Evolutionary conservation across 2,888 invertebrate species (phyloP).

Genomic region (Branchellion lobata): DNA sequence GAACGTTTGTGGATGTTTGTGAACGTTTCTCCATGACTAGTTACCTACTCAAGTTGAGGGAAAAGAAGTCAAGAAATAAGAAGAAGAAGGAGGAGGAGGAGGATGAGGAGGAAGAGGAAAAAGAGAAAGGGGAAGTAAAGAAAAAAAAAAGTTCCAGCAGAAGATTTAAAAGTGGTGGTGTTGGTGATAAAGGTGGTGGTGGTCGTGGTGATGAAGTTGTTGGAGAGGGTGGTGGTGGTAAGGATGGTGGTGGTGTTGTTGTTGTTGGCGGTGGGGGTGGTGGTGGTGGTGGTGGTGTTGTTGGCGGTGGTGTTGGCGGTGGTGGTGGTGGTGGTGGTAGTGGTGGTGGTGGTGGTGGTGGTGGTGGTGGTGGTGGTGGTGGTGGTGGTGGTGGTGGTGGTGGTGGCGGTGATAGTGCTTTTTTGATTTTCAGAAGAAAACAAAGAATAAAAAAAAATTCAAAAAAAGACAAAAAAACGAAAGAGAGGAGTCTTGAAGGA

Average conservation of each 20-base stretch:
- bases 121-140: not conserved
- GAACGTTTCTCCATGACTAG: too few relatives aligned
- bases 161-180: conserved; percentile 4
- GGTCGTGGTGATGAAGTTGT: conserved; percentile 28
- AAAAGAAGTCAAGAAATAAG: not conserved
- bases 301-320: not conserved
- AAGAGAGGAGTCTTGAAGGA: too few relatives aligned
- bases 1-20: too few relatives aligned
- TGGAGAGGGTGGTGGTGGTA: conserved; percentile 21
- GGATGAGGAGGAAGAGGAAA: not conserved
- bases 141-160: not conserved
- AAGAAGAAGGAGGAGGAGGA: not conserved
- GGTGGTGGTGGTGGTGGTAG: conserved; percentile 1
- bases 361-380: not conserved
- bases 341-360: not conserved
- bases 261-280: not conserved
- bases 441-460: not conserved
- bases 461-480: not conserved
- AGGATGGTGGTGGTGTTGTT: not conserved
- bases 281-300: not conserved
- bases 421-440: not conserved
- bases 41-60: not conserved
- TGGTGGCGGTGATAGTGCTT: not conserved
- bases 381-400: not conserved
- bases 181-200: conserved; percentile 33